A percentile compares a stretch with the other conserved stretches of the same genome.
Evolutionary conservation across 2,113 vertebrate species (phyloP).

Genomic region (Stomatorhinus ivindoensis): DNA sequence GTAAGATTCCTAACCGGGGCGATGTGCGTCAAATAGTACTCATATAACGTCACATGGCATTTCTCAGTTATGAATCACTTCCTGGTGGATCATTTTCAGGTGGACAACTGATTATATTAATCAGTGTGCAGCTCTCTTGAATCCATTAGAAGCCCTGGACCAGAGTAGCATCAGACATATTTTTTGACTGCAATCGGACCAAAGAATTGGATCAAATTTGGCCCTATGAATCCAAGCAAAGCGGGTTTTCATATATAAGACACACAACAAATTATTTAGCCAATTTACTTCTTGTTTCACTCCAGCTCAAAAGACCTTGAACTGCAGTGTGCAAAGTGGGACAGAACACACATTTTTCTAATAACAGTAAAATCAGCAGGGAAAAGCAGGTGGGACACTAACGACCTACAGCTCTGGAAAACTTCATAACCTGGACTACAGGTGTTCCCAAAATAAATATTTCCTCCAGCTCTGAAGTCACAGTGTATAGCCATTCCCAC

Average conservation of each 20-base stretch:
- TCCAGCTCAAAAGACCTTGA: neutral
- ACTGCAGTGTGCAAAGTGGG: neutral
- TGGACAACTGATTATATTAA: neutral
- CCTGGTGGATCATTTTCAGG: neutral
- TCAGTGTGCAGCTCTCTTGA: neutral
- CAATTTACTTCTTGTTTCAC: neutral
- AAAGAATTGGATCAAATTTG: neutral
- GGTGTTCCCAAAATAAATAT: neutral
- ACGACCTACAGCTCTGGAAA: neutral
- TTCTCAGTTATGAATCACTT: neutral
- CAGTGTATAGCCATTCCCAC: neutral
- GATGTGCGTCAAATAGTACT: neutral
- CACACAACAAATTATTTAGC: neutral
- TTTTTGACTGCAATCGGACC: neutral
- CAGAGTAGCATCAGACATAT: neutral
- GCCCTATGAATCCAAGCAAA: neutral
- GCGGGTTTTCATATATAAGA: neutral
- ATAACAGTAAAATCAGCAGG: neutral
- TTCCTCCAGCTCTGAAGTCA: neutral
- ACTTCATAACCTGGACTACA: neutral
- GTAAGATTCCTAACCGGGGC: neutral
- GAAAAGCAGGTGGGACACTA: neutral
- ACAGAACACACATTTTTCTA: neutral
- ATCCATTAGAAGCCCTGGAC: neutral
- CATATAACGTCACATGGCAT: neutral